phyloP scores from a whole-genome alignment of 2,888 invertebrate genomes.

The Tenthredo livida region DNA sequence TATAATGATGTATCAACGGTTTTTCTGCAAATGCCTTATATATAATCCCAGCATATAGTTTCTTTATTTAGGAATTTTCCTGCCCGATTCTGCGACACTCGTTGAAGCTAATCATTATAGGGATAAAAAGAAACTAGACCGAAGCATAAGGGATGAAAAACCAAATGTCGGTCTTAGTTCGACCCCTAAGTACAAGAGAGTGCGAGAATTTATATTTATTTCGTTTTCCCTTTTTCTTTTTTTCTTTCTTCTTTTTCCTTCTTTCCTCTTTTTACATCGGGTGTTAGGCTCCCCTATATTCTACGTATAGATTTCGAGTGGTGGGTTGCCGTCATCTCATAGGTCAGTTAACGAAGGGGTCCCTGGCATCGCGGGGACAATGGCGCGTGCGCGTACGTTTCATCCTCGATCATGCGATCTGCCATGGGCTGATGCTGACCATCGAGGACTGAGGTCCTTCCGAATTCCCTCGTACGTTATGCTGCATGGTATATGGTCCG shows the following conservation, averaged over 20 bases:
- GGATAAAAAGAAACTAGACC: not conserved
- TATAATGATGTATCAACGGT: no score
- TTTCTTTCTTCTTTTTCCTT: not conserved
- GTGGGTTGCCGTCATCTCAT: slow-evolving; percentile 25
- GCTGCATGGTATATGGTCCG: not conserved
- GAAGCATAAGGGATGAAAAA: not conserved
- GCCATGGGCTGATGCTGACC: slow-evolving; percentile 7
- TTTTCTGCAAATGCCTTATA: no score
- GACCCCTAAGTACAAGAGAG: not conserved
- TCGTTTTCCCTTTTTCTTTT: not conserved
- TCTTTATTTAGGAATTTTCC: no score
- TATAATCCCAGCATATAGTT: no score
- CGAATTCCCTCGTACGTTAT: slow-evolving; percentile 16
- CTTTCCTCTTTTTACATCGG: not conserved
- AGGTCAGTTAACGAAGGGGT: slow-evolving; percentile 28
- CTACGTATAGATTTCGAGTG: slow-evolving; percentile 19
- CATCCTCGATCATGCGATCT: not conserved
- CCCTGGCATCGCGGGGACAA: not conserved
- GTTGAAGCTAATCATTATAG: no score
- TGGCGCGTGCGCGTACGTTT: slow-evolving; percentile 11
- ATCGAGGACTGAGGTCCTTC: slow-evolving; percentile 1
- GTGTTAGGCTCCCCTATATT: slow-evolving; percentile 7
- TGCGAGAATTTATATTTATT: not conserved
- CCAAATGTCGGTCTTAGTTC: not conserved
- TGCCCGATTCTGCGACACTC: no score